Evolutionary conservation across 2,797 vertebrate genomes (phyloP).

Genomic region (Sitta carolinensis): DNA sequence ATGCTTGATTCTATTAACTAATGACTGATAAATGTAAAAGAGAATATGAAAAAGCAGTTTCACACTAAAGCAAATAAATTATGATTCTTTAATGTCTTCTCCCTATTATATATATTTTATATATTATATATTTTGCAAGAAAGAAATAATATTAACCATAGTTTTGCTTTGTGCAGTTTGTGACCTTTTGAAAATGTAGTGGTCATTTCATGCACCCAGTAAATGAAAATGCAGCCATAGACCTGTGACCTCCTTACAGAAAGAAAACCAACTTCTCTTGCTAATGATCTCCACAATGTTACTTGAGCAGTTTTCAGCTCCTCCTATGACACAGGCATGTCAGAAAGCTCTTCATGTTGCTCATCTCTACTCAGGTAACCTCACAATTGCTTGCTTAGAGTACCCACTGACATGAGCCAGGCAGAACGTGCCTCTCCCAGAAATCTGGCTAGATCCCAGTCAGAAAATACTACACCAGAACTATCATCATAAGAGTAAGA

Average conservation of each 20-base stretch:
- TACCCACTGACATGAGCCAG: accelerated
- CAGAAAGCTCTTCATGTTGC: not conserved
- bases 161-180: not conserved
- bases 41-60: not conserved
- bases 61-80: not conserved
- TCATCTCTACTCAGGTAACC: not conserved
- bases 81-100: not conserved
- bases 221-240: not conserved
- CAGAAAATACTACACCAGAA: not conserved
- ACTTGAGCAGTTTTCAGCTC: not conserved
- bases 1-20: not conserved
- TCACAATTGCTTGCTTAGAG: not conserved
- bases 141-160: not conserved
- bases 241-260: not conserved
- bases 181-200: not conserved
- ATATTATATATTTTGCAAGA: not conserved
- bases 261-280: not conserved
- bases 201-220: not conserved
- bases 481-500: not conserved
- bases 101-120: not conserved
- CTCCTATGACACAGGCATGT: not conserved
- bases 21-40: not conserved
- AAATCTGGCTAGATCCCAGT: not conserved
- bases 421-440: not conserved
- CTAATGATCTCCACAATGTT: not conserved